Conservation (phyloP, 2,797 vertebrate genomes). For the Cyprinella venusta region DNA sequence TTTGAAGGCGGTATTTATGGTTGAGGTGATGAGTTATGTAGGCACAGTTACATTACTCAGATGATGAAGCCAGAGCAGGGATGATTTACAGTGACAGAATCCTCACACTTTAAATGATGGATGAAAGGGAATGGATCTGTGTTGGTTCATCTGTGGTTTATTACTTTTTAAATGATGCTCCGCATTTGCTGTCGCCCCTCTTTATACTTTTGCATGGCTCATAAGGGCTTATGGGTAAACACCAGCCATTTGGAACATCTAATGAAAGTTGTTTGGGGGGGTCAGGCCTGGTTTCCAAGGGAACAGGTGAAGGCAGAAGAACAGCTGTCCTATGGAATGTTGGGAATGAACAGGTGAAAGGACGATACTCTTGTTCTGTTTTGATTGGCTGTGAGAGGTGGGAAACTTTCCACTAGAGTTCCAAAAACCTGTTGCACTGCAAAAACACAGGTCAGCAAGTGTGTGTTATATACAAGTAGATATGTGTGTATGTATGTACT, state of each 20-base stretch:
- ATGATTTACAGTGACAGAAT: slow-evolving; percentile 38
- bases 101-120: slow-evolving; percentile 49
- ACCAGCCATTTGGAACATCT: slow-evolving; percentile 21
- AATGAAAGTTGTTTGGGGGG: slow-evolving; percentile 63
- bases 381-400: slow-evolving; percentile 37
- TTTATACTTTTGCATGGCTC: slow-evolving; percentile 2
- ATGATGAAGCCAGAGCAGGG: slow-evolving; percentile 35
- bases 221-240: slow-evolving; percentile 18
- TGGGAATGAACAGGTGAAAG: slow-evolving; percentile 75
- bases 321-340: slow-evolving; percentile 72
- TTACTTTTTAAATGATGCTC: slow-evolving; percentile 46
- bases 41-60: slow-evolving; percentile 43
- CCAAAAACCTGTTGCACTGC: slow-evolving; percentile 61
- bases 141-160: slow-evolving; percentile 37
- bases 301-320: slow-evolving; percentile 63
- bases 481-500: no score
- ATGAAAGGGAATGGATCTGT: slow-evolving; percentile 49
- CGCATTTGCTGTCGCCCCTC: neutral
- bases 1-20: slow-evolving; percentile 56
- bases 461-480: no score
- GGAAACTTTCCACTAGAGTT: slow-evolving; percentile 60
- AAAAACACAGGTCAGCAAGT: slow-evolving; percentile 38
- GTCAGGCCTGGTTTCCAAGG: slow-evolving; percentile 58
- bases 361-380: slow-evolving; percentile 52
- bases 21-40: slow-evolving; percentile 47